Conservation (phyloP, 2,888 invertebrate species). For the Drosophila acutilabella region DNA sequence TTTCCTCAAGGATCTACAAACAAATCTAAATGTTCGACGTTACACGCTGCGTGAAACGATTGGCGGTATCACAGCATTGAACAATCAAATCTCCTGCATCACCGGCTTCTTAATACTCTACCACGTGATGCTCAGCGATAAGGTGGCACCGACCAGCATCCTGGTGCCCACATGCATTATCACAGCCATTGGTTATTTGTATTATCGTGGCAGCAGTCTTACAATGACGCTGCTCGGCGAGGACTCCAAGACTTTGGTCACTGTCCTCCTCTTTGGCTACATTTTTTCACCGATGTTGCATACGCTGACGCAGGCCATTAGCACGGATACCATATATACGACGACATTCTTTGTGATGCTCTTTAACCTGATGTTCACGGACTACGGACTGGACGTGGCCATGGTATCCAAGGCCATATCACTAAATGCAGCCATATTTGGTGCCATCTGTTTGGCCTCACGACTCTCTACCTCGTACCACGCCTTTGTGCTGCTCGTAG, state of each 20-base stretch:
- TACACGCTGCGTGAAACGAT: conserved; percentile 87
- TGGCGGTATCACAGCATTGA: conserved; percentile 91
- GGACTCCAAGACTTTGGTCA: conserved; percentile 91
- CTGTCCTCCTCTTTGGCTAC: conserved; percentile 94
- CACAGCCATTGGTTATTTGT: conserved; percentile 88
- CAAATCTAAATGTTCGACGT: conserved; percentile 92
- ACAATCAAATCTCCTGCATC: conserved; percentile 92
- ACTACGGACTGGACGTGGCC: conserved; percentile 94
- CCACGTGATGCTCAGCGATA: conserved; percentile 90
- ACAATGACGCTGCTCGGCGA: conserved; percentile 83
- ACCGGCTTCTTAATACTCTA: conserved; percentile 90
- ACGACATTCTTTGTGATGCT: conserved; percentile 95
- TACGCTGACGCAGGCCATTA: conserved; percentile 97
- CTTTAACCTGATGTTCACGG: conserved; percentile 95
- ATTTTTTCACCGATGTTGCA: conserved; percentile 96
- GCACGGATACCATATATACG: conserved; percentile 98
- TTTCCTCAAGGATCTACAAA: conserved; percentile 93
- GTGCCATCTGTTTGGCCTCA: conserved; percentile 97
- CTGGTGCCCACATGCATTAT: conserved; percentile 87
- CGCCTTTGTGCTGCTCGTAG: conserved; percentile 95
- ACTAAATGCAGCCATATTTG: conserved; percentile 97
- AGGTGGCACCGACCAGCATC: conserved; percentile 88
- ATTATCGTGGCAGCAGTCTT: conserved; percentile 85
- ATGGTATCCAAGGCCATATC: conserved; percentile 96
- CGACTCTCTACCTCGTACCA: conserved; percentile 93